Base-by-base conservation (phyloP, 1,140 invertebrate genomes). In the Drosophila leontia region DNA sequence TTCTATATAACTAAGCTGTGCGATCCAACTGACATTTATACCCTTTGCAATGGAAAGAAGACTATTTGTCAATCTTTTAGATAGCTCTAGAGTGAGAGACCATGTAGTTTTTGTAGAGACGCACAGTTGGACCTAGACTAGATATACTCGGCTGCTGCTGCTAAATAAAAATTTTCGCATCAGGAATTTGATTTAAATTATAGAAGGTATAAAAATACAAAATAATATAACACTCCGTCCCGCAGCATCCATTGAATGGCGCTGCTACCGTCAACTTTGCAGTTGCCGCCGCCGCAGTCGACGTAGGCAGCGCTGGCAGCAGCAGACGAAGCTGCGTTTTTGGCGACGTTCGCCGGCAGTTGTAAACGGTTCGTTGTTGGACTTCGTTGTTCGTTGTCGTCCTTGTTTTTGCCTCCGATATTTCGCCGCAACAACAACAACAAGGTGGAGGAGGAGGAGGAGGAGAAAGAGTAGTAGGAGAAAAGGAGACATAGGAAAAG, bases 361-460 rank as follows among this genome's bases (percentile, higher is more conserved):
- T 82, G 81, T 84, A 83, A 84, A 83, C 77, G 57, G 81, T 74
- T 85, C 81, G 78, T 62, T 76, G 69, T 50, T 50, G 65, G 63
- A 62, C 63, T 61, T 71, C 69, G 65, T 71, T 70, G 50, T 70
- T 65, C 44, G 64, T 64, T 44, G 62, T 68, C 42, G 64, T 61
- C 48, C 64, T 42, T 67, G 62, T 42, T 47, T 62, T 67, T 47
- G 58, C 64, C 56, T 45, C 63, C 42, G 42, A 65, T 59, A 61
- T 65, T 60, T 45, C 63, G 29, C 45, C 58, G 26, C 62, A 26
- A 41, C 53, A 42, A 42, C 51, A 62, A 51, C 19, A 55, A 35
- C 23, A 64, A 59, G 39, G 32, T 7, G 9, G 12, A 19, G 34
- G 23, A 42, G 53, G 12, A 19, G 34, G 23, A 42, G 53, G 7